A percentile compares a stretch with the other conserved stretches of the same genome.
These are phyloP conservation scores for Piscicola geometra DNA, from an alignment of 2,888 invertebrate genomes.

Conservation along the genomic window DNA sequence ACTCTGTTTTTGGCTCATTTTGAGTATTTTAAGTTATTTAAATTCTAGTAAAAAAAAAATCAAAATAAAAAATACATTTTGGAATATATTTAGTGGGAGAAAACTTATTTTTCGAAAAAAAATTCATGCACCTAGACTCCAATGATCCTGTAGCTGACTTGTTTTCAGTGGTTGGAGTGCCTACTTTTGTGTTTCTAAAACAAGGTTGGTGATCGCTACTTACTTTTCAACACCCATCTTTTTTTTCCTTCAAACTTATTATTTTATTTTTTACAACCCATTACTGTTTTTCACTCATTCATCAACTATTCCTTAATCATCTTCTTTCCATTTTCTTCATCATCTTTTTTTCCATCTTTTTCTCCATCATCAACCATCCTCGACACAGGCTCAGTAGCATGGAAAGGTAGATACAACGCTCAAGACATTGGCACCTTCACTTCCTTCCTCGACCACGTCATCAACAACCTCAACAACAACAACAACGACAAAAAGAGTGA, in stretches of 20 bases:
- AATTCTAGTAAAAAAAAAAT: background rate
- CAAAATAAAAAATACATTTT: no score
- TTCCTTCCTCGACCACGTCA: conserved; percentile 51
- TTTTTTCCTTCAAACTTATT: no score
- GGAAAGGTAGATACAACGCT: conserved; percentile 55
- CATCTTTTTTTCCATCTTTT: no score
- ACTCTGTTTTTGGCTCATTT: background rate
- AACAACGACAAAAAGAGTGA: background rate
- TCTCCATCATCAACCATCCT: no score
- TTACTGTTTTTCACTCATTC: no score
- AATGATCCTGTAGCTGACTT: conserved; percentile 43
- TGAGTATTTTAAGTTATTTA: background rate
- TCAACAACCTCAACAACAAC: conserved; percentile 39
- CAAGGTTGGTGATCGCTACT: conserved; percentile 43
- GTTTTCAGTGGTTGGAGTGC: conserved; percentile 53
- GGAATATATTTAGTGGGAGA: no score
- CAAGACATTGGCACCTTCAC: conserved; percentile 51
- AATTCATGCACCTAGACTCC: background rate
- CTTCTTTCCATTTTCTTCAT: background rate
- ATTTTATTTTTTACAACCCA: no score
- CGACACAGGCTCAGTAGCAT: conserved; percentile 51
- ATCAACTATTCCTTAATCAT: background rate
- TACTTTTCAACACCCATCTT: no score
- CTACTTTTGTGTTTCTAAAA: conserved; percentile 53
- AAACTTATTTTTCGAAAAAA: background rate